phyloP scores from a whole-genome alignment of 2,113 vertebrate species.

The Ochotona curzoniae region DNA sequence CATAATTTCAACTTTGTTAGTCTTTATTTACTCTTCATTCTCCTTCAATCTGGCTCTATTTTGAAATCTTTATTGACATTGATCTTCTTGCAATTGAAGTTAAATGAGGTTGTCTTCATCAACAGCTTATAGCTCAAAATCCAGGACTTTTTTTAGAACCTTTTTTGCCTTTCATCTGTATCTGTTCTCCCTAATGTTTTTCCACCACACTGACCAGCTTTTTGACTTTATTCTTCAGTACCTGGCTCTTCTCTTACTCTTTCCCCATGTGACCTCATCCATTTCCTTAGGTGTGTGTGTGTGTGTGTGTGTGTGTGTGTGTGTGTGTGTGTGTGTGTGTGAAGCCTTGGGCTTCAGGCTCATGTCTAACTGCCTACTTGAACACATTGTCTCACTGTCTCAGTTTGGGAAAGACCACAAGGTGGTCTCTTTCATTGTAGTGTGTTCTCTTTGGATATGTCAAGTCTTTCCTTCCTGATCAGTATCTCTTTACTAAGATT shows the following conservation, averaged over 20 bases:
- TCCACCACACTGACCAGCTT: neutral
- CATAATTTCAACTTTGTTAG: neutral
- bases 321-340: neutral
- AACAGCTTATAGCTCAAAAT: neutral
- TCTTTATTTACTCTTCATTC: neutral
- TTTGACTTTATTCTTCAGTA: neutral
- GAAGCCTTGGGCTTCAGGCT: neutral
- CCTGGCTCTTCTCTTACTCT: neutral
- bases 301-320: constrained; percentile 7
- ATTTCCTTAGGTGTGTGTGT: constrained; percentile 36
- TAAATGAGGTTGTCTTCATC: neutral
- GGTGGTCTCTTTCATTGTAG: neutral
- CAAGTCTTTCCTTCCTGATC: neutral
- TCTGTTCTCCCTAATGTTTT: neutral
- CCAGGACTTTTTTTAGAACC: neutral
- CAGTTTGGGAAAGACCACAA: constrained; percentile 29
- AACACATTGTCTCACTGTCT: constrained; percentile 27
- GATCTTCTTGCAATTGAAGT: neutral
- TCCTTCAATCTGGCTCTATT: neutral
- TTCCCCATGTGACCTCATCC: constrained; percentile 3
- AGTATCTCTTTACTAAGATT: neutral
- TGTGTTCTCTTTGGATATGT: neutral
- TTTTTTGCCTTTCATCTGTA: neutral
- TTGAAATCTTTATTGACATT: neutral
- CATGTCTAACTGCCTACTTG: constrained; percentile 2